Evolutionary conservation across 2,797 vertebrate species (phyloP).

Genomic region (Pipistrellus kuhlii): DNA sequence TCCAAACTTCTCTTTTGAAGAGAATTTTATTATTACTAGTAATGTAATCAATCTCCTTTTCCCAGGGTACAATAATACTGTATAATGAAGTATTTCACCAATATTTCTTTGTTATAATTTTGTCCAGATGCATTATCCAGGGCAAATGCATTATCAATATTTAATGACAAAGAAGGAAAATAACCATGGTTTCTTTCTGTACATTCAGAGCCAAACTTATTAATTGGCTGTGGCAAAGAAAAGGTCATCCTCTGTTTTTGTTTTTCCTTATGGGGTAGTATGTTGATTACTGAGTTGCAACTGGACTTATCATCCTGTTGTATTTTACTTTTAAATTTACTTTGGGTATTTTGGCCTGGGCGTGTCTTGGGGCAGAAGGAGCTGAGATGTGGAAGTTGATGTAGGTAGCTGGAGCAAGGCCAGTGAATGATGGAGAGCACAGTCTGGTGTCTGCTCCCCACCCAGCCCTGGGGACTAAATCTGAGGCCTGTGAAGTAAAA

Average conservation of each 20-base stretch:
- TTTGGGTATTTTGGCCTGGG: background rate
- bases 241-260: background rate
- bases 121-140: background rate
- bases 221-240: background rate
- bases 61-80: background rate
- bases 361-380: background rate
- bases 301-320: background rate
- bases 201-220: background rate
- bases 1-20: slow-evolving; percentile 28
- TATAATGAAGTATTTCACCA: slow-evolving; percentile 24
- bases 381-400: background rate
- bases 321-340: background rate
- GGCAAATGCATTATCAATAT: slow-evolving; percentile 20
- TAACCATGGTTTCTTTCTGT: background rate
- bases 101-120: slow-evolving; percentile 17
- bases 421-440: rapidly evolving
- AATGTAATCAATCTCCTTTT: slow-evolving; percentile 7
- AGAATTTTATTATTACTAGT: background rate
- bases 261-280: background rate
- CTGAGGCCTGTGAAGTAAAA: background rate
- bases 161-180: slow-evolving; percentile 14
- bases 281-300: background rate
- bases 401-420: background rate
- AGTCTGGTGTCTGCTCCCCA: rapidly evolving
- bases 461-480: background rate